phyloP scores from a whole-genome alignment of 2,797 vertebrate genomes.

The Schizopygopsis malacanthus region DNA sequence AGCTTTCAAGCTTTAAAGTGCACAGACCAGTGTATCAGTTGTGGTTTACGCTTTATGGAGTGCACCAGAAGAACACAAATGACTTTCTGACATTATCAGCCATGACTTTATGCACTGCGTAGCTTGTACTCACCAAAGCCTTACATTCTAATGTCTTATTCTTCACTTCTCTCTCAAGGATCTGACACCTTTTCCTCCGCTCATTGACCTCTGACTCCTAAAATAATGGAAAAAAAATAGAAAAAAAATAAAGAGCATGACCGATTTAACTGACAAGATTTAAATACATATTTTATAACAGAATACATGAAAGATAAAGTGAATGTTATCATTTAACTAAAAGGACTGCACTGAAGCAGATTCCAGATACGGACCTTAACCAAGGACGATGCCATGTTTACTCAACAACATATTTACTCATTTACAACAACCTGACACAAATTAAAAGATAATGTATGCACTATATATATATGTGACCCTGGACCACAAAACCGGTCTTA shows the following conservation, averaged over 20 bases:
- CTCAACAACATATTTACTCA: neutral
- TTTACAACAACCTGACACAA: neutral
- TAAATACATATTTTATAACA: conserved; percentile 5
- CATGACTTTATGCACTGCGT: neutral
- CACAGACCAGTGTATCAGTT: neutral
- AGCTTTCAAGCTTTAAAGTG: neutral
- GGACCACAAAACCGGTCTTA: too few relatives aligned
- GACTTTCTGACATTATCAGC: neutral
- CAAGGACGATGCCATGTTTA: neutral
- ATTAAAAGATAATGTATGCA: neutral
- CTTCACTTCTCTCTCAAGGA: conserved; percentile 59
- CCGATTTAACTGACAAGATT: conserved; percentile 19
- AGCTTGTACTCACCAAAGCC: conserved; percentile 56
- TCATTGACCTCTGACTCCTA: conserved; percentile 61
- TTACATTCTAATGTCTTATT: conserved; percentile 58
- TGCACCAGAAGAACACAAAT: neutral
- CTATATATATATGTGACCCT: too few relatives aligned
- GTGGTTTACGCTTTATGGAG: neutral
- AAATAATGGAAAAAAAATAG: conserved; percentile 24
- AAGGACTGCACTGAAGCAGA: neutral
- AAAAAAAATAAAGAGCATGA: neutral
- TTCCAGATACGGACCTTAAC: neutral
- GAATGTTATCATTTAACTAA: neutral
- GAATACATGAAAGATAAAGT: neutral
- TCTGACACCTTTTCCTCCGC: conserved; percentile 51